Evolutionary conservation across 2,888 invertebrate genomes (phyloP).

Genomic region (Polydrusus tereticollis): DNA sequence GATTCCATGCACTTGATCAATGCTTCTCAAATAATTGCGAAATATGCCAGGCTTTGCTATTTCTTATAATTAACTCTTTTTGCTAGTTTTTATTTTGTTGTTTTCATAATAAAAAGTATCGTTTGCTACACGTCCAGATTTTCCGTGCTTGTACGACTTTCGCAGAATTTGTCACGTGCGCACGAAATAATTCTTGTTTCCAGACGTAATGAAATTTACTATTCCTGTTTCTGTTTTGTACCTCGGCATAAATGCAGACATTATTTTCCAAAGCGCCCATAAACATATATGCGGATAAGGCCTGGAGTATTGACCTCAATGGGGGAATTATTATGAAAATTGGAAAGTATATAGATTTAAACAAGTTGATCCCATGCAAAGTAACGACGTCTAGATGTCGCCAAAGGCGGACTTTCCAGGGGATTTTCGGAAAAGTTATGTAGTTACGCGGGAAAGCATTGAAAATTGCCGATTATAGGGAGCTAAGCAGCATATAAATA

Average conservation of each 20-base stretch:
- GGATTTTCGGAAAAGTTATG: constrained; percentile 62
- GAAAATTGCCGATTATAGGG: constrained; percentile 65
- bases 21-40: too few relatives aligned
- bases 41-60: too few relatives aligned
- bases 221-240: not conserved
- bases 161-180: too few relatives aligned
- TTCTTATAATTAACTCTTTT: too few relatives aligned
- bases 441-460: constrained; percentile 61
- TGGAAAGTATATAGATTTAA: constrained; percentile 60
- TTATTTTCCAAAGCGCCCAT: constrained; percentile 5
- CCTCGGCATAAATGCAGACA: not conserved
- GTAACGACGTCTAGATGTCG: constrained; percentile 63
- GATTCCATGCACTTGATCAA: too few relatives aligned
- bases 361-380: constrained; percentile 61
- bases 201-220: not conserved
- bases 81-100: too few relatives aligned
- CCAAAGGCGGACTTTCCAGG: constrained; percentile 56
- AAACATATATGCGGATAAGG: constrained; percentile 26
- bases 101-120: too few relatives aligned
- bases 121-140: too few relatives aligned
- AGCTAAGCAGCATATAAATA: constrained; percentile 63
- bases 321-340: constrained; percentile 57
- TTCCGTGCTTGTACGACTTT: too few relatives aligned
- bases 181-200: not conserved
- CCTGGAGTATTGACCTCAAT: constrained; percentile 40